Percentiles rank a stretch among this genome's conserved stretches.
Evolutionary conservation across 2,113 vertebrate species (phyloP).

Genomic region (Cottus gobio): DNA sequence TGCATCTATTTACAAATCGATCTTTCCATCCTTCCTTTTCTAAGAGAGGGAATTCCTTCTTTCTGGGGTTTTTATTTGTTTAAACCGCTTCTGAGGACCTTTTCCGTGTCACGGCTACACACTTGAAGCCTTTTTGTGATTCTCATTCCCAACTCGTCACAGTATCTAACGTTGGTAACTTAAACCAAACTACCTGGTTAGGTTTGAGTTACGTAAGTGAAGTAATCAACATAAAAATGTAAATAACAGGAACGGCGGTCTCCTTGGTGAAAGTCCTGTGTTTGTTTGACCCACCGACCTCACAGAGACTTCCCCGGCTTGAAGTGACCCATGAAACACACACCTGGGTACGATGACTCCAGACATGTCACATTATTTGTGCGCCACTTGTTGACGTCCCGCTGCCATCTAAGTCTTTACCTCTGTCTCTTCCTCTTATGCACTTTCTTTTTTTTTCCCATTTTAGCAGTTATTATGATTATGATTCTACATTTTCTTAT

Average conservation of each 20-base stretch:
- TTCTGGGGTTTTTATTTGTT: conserved; percentile 25
- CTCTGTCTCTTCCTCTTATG: conserved; percentile 13
- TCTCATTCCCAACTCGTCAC: too few relatives aligned
- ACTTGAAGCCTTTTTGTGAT: too few relatives aligned
- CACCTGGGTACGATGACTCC: too few relatives aligned
- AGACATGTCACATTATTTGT: too few relatives aligned
- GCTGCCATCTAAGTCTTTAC: not conserved
- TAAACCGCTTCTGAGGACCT: not conserved
- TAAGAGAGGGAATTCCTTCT: not conserved
- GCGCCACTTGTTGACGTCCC: too few relatives aligned
- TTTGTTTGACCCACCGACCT: not conserved
- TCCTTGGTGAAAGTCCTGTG: not conserved
- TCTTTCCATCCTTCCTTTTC: not conserved
- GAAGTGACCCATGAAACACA: too few relatives aligned
- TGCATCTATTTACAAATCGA: not conserved
- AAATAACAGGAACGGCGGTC: not conserved
- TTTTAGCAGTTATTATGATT: conserved; percentile 30
- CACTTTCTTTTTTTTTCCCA: not conserved
- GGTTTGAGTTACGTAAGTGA: too few relatives aligned
- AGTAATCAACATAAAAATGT: too few relatives aligned
- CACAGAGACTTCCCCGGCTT: too few relatives aligned
- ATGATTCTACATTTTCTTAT: conserved; percentile 10
- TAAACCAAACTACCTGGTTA: not conserved
- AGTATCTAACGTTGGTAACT: too few relatives aligned
- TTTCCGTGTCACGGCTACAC: too few relatives aligned